phyloP scores from a whole-genome alignment of 2,113 vertebrate species.

The Rutilus rutilus region DNA sequence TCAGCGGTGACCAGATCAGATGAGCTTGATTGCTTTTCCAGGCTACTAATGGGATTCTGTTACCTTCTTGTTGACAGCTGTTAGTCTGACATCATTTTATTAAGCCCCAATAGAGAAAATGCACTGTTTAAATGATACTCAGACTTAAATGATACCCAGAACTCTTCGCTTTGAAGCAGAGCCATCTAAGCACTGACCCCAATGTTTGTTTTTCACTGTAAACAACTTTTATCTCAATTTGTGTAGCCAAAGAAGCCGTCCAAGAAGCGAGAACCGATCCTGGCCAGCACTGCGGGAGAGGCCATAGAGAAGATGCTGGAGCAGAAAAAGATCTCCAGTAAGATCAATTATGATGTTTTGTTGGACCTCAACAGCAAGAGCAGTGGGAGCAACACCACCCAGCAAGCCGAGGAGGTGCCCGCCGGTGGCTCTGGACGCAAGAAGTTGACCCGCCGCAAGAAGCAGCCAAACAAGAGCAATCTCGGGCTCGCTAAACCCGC shows the following conservation, averaged over 20 bases:
- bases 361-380: conserved; percentile 86
- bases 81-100: conserved; percentile 30
- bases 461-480: conserved; percentile 63
- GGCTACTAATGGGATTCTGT: conserved; percentile 17
- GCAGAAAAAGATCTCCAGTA: conserved; percentile 98
- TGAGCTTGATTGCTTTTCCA: conserved; percentile 28
- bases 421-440: conserved; percentile 62
- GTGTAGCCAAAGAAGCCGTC: conserved; percentile 86
- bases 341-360: conserved; percentile 98
- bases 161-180: not conserved
- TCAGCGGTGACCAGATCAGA: conserved; percentile 28
- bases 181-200: not conserved
- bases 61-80: conserved; percentile 36
- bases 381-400: conserved; percentile 64
- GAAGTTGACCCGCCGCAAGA: conserved; percentile 81
- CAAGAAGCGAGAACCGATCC: conserved; percentile 86
- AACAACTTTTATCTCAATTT: not conserved
- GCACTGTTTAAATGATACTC: conserved; percentile 22
- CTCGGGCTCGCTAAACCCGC: conserved; percentile 70
- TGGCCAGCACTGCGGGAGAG: conserved; percentile 89
- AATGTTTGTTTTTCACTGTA: conserved; percentile 10
- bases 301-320: conserved; percentile 98
- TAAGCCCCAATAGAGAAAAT: not conserved
- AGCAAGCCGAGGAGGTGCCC: conserved; percentile 60
- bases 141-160: conserved; percentile 16